A percentile compares a stretch with the other conserved stretches of the same genome.
These are phyloP conservation scores for Penaeus monodon DNA, from an alignment of 2,888 invertebrate species.

Conservation along the genomic window DNA sequence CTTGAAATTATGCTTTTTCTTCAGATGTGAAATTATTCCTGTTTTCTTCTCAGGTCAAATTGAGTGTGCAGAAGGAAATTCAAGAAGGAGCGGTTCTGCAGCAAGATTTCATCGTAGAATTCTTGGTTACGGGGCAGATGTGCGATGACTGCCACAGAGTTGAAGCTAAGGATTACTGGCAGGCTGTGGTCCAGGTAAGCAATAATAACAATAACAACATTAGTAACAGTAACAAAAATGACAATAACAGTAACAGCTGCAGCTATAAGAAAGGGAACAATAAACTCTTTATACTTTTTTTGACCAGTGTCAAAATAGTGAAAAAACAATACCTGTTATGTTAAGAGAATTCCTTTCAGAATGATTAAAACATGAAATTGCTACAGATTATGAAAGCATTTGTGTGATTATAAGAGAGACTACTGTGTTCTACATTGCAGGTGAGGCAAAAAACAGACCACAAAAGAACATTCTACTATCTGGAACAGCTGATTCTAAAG, in stretches of 20 bases:
- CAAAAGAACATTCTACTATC: conserved; percentile 96
- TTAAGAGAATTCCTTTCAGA: too few species aligned
- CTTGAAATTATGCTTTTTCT: background rate
- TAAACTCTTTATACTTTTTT: too few species aligned
- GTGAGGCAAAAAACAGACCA: conserved; percentile 89
- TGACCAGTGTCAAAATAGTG: too few species aligned
- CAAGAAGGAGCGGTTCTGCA: conserved; percentile 90
- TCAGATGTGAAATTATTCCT: background rate
- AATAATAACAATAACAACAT: background rate
- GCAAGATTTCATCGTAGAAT: conserved; percentile 96
- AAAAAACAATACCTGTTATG: too few species aligned
- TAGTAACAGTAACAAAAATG: too few species aligned
- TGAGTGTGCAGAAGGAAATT: conserved; percentile 96
- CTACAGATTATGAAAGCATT: too few species aligned
- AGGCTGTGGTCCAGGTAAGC: conserved; percentile 79
- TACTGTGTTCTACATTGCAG: conserved; percentile 74
- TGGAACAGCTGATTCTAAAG: conserved; percentile 97
- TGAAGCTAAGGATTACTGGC: conserved; percentile 98
- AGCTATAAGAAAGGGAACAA: too few species aligned
- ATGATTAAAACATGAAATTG: too few species aligned
- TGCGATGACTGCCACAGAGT: conserved; percentile 96
- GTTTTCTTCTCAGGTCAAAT: conserved; percentile 76
- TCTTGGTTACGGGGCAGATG: conserved; percentile 90
- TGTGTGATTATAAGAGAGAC: too few species aligned
- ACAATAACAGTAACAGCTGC: too few species aligned